Conservation (phyloP, 1,140 invertebrate genomes). For the Chymomyza costata region DNA sequence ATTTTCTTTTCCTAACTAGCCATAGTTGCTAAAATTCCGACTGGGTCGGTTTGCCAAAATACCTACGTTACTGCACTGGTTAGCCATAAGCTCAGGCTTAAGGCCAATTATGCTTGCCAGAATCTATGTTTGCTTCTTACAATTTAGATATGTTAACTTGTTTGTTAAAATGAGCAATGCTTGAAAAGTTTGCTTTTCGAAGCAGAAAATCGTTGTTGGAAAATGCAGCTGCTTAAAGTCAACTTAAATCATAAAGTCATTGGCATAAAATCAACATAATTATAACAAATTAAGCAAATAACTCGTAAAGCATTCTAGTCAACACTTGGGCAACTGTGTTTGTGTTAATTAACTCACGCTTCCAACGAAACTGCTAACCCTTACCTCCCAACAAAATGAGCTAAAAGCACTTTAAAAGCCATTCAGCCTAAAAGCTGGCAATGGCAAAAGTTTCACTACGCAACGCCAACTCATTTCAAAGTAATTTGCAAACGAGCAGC, state of each 20-base stretch:
- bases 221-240: constrained; percentile 1
- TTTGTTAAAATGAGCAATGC: no score
- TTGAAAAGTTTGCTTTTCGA: no score
- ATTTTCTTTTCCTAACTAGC: no score
- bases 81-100: no score
- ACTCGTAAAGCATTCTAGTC: constrained; percentile 20
- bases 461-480: constrained; percentile 54
- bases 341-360: constrained; percentile 43
- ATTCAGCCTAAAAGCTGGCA: constrained; percentile 22
- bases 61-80: no score
- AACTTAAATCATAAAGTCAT: constrained; percentile 31
- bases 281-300: constrained; percentile 65
- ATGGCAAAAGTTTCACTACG: constrained; percentile 33
- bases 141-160: no score
- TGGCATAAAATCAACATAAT: constrained; percentile 65
- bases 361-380: no score
- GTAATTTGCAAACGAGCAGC: constrained; percentile 51
- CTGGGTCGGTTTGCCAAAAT: no score
- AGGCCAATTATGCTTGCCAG: no score
- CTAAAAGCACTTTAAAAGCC: constrained; percentile 55
- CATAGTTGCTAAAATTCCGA: no score
- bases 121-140: no score
- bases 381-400: constrained; percentile 20
- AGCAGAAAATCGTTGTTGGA: no score
- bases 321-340: constrained; percentile 25